phyloP scores from a whole-genome alignment of 1,140 invertebrate genomes.

The Lepidurus couesii region DNA sequence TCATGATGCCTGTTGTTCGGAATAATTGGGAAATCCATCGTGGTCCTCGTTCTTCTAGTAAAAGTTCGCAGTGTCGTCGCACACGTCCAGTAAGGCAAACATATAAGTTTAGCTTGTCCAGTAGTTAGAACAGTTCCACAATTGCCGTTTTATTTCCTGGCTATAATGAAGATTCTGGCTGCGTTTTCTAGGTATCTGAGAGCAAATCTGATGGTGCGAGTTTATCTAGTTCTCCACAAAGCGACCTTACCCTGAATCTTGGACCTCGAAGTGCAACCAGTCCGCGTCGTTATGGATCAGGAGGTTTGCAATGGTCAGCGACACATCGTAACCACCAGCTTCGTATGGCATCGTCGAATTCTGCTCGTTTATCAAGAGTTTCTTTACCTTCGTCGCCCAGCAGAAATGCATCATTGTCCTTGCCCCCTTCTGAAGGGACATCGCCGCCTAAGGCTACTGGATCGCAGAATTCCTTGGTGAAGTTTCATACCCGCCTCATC shows the following conservation, averaged over 20 bases:
- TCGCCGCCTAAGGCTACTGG: not conserved
- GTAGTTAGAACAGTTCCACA: not conserved
- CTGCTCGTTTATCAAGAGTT: not conserved
- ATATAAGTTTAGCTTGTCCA: not conserved
- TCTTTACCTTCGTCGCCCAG: not conserved
- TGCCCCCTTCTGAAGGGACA: not conserved
- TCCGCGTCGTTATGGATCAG: not conserved
- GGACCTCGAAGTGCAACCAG: not conserved
- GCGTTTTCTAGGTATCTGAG: not conserved
- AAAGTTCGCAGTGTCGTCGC: not conserved
- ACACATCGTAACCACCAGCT: not conserved
- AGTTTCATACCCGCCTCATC: not conserved
- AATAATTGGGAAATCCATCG: not conserved
- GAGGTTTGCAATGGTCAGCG: not conserved
- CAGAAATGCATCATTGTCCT: not conserved
- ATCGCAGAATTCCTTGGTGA: not conserved
- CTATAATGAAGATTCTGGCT: not conserved
- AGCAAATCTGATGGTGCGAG: not conserved
- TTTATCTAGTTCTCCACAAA: not conserved
- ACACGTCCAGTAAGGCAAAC: not conserved
- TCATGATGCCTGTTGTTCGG: slow-evolving; percentile 2
- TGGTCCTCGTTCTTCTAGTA: not conserved
- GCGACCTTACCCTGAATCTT: not conserved
- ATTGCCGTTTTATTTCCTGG: not conserved
- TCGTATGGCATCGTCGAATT: not conserved